These are phyloP conservation scores for Phrynocephalus guinanensis DNA, from an alignment of 2,797 vertebrate genomes.

Conservation along the genomic window DNA sequence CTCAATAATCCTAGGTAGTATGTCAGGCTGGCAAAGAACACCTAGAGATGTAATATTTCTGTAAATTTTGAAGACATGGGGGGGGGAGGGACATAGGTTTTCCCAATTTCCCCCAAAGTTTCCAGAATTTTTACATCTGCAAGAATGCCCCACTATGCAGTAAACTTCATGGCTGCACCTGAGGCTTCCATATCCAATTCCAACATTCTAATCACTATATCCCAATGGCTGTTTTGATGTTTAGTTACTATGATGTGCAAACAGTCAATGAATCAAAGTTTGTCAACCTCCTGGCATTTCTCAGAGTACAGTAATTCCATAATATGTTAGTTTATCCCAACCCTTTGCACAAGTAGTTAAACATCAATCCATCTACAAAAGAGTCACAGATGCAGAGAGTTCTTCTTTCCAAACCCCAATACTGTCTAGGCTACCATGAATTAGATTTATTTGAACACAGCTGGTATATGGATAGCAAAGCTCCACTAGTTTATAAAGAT, in stretches of 20 bases:
- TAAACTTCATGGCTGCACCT: no score
- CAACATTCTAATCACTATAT: no score
- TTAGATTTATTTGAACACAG: conserved; percentile 45
- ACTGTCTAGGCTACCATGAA: conserved; percentile 43
- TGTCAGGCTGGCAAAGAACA: no score
- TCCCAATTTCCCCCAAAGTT: no score
- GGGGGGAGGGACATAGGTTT: no score
- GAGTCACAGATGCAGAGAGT: conserved; percentile 4
- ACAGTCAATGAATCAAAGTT: background rate
- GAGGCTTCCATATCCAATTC: no score
- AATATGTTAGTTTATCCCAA: background rate
- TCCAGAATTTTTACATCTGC: no score
- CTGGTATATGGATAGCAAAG: conserved; percentile 47
- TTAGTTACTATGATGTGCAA: background rate
- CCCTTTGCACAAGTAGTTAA: background rate
- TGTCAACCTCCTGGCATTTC: background rate
- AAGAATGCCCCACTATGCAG: no score
- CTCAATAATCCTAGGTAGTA: no score
- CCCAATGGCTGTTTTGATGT: background rate
- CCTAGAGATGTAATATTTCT: no score
- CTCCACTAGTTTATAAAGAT: conserved; percentile 53
- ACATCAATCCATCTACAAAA: background rate
- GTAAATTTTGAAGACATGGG: no score
- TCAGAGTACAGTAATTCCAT: background rate
- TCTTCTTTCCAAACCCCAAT: conserved; percentile 58